Base-by-base conservation (phyloP, 1,140 invertebrate genomes). In the Diachasma alloeum region DNA sequence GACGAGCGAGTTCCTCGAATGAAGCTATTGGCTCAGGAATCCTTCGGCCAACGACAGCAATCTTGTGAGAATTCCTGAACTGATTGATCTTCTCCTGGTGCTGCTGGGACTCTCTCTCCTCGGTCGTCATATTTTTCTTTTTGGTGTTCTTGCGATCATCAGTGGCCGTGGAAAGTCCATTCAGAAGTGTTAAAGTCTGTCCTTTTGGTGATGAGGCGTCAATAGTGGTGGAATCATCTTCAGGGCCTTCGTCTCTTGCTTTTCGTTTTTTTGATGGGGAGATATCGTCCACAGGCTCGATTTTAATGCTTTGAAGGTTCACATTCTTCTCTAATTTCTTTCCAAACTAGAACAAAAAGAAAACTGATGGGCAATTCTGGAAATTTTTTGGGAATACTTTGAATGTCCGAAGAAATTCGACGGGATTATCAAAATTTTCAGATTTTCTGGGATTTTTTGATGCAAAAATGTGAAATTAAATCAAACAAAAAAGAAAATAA, bases 1-100 rank as follows among this genome's bases (percentile, higher is more conserved):
- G 94, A 4, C 83, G 78, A 6, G 82, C 81, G 26, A 98, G 87
- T 74, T 95, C 91, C 8, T 92, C 85, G 91, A 98, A 98, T 68
- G 89, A 91, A 79, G 90, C 89, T 11, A 96, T 89, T 8, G 96
- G 96, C 75, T 92, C 88, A 1, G 96, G 94, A 63, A 97, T 86
- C 83, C 95, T 93, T 73, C 92, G 91, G 0, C 97, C 97, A 78
- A 93, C 91, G 0, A 94, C 92, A 81, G 93, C 93, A 68, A 98
- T 97, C 46, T 92, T 92, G 86, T 96, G 88, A 72, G 92, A 79
- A 84, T 97, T 97, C 75, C 95, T 91, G 74, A 94, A 92, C 48
- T 91, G 91, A 81, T 94, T 96, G 56, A 94, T 91, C 94, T 91
- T 88, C 85, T 92, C 91, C 75, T 91, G 79, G 79, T 91, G 87